phyloP scores from a whole-genome alignment of 2,113 vertebrate genomes.

The Trematomus loennbergii region DNA sequence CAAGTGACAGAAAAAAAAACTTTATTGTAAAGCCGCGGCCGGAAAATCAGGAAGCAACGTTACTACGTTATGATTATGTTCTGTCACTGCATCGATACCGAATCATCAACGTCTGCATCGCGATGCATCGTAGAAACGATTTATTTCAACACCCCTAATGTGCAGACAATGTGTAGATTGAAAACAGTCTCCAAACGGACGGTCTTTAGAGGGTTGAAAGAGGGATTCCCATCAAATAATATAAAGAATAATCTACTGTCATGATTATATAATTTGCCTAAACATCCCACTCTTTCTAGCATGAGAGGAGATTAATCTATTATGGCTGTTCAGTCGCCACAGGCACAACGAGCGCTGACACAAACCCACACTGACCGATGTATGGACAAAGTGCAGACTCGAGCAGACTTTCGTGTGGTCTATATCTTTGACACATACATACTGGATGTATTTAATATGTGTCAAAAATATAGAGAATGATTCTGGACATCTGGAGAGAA shows the following conservation, averaged over 20 bases:
- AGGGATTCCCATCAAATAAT: neutral
- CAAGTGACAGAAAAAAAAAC: too few species aligned
- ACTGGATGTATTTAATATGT: slow-evolving; percentile 9
- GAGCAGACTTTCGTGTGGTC: slow-evolving; percentile 11
- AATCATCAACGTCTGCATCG: too few species aligned
- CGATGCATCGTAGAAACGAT: too few species aligned
- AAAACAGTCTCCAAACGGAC: neutral
- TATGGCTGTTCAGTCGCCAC: slow-evolving; percentile 28
- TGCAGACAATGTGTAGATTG: neutral
- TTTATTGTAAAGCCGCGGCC: too few species aligned
- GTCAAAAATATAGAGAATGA: slow-evolving; percentile 12
- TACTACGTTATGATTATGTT: too few species aligned
- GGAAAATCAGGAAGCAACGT: too few species aligned
- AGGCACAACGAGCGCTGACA: slow-evolving; percentile 29
- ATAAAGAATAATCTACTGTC: neutral
- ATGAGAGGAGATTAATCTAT: slow-evolving; percentile 25
- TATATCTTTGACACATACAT: too few species aligned
- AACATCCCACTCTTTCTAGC: slow-evolving; percentile 10
- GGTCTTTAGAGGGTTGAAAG: neutral
- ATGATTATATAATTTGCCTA: slow-evolving; percentile 4
- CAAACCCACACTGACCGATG: slow-evolving; percentile 30
- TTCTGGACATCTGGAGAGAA: slow-evolving; percentile 11
- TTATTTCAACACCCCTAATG: too few species aligned
- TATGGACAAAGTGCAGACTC: slow-evolving; percentile 24
- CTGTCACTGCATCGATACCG: too few species aligned